These are phyloP conservation scores for Puntigrus tetrazona DNA, from an alignment of 2,113 vertebrate species.

Conservation along the genomic window DNA sequence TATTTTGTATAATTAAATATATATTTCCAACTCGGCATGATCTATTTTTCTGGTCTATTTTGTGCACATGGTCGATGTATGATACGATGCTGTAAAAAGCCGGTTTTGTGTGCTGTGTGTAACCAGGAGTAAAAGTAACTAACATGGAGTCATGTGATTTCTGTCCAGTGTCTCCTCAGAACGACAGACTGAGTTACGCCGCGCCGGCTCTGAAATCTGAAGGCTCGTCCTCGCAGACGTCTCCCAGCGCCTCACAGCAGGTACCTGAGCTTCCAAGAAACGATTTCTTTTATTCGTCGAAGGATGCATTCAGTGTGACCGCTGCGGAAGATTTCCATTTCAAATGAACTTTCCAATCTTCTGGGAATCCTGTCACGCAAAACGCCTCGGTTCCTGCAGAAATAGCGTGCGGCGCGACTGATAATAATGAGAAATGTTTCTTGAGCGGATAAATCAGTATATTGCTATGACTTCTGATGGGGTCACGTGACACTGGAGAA, in stretches of 20 bases:
- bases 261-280: constrained; percentile 54
- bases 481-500: background rate
- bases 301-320: background rate
- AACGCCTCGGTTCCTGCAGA: background rate
- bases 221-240: constrained; percentile 47
- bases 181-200: constrained; percentile 82
- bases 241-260: constrained; percentile 67
- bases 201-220: constrained; percentile 78
- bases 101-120: no score
- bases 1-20: no score
- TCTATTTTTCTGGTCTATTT: background rate
- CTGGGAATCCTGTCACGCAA: background rate
- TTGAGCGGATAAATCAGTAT: background rate
- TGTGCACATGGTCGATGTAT: background rate
- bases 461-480: background rate
- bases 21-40: no score
- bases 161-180: constrained; percentile 69
- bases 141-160: no score
- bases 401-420: background rate
- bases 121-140: no score
- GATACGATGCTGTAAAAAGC: no score
- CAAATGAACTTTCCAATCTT: background rate
- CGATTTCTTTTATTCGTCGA: background rate
- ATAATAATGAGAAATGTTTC: background rate
- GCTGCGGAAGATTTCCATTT: no score